A percentile compares a stretch with the other conserved stretches of the same genome.
phyloP scores from a whole-genome alignment of 2,113 vertebrate genomes.

The Oreocharis arfaki region DNA sequence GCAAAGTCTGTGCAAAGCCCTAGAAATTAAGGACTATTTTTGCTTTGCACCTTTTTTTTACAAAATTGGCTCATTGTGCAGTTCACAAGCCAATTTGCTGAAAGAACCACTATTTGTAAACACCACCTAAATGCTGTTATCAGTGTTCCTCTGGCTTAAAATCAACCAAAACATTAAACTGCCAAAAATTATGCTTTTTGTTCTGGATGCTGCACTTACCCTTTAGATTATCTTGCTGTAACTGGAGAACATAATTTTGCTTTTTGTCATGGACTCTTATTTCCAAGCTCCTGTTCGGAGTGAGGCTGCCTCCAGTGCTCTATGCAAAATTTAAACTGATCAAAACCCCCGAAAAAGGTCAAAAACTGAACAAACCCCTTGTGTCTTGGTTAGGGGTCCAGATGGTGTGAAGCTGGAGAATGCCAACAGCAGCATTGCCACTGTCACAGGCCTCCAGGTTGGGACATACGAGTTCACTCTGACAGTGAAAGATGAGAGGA shows the following conservation, averaged over 20 bases:
- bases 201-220: neutral
- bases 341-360: neutral
- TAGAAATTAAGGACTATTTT: neutral
- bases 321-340: neutral
- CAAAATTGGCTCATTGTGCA: neutral
- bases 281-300: neutral
- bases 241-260: neutral
- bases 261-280: neutral
- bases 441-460: slow-evolving; percentile 88
- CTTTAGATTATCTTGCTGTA: neutral
- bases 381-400: slow-evolving; percentile 79
- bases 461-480: slow-evolving; percentile 89
- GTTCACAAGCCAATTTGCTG: neutral
- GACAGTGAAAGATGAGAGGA: slow-evolving; percentile 90
- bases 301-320: neutral
- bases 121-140: neutral
- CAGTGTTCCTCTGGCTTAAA: neutral
- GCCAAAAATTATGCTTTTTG: neutral
- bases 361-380: neutral
- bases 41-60: neutral
- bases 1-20: neutral
- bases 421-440: slow-evolving; percentile 83
- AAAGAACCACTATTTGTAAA: neutral
- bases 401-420: slow-evolving; percentile 91
- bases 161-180: neutral